Evolutionary conservation across 2,888 invertebrate species (phyloP), one percentile per base, ranked within the genome.

Genomic region (Dilophus febrilis): DNA sequence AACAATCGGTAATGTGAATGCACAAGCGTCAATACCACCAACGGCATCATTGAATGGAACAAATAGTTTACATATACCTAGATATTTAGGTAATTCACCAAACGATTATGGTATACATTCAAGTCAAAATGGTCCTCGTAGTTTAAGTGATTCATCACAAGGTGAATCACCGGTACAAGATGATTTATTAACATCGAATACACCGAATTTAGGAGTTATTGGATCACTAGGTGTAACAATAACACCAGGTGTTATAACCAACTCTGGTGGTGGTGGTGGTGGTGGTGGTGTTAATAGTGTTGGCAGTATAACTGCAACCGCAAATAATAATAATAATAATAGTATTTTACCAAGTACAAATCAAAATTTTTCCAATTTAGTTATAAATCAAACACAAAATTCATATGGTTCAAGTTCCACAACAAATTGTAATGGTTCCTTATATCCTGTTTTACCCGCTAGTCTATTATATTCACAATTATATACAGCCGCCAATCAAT

Each of bases 131-230:
- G 75, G 77, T 3, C 83, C 85, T 1, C 66, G 85, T 32, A 84
- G 84, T 12, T 62, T 85, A 22, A 83, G 83, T 49, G 85, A 84
- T 57, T 84, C 83, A 30, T 84, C 83, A 28, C 78, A 83, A 45
- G 82, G 83, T 3, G 83, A 84, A 54, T 82, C 82, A 29, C 83
- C 83, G 2, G 82, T 83, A 13, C 83, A 84, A 64, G 82, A 82
- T 53, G 82, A 83, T 50, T 60, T 78, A 3, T 65, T 77, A 29
- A 71, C 74, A 2, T 71, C 74, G 6, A 77, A 76, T 51, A 72
- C 73, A 3, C 69, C 72, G 5, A 69, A 72, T 54, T 58, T 74
- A 48, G 70, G 71, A 12, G 8, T 22, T 6, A 8, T 8, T 22
- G 22, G 22, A 22, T 6, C 5, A 4, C 52, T 49, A 7, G 47